Evolutionary conservation across 92 coral and sea anemone genomes (phyloP).

Genomic region (Palythoa caribaeorum): DNA sequence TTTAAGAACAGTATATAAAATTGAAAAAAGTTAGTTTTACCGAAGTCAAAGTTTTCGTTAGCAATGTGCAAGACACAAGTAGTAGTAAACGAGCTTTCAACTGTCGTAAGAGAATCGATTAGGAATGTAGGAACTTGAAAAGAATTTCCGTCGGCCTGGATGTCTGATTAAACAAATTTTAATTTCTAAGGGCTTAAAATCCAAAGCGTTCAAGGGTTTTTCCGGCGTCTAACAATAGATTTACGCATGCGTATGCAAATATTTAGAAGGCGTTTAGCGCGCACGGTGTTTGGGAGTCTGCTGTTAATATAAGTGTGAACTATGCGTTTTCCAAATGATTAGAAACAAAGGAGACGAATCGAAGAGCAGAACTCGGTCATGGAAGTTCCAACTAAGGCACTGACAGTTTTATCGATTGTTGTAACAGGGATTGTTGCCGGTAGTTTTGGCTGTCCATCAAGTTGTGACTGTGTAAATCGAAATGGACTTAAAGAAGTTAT

Average conservation of each 20-base stretch:
- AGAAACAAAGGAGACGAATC: conserved; percentile 8
- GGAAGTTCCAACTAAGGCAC: conserved; percentile 27
- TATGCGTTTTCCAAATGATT: conserved; percentile 20
- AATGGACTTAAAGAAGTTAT: conserved; percentile 12
- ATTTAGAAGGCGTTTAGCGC: conserved; percentile 40
- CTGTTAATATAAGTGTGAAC: conserved; percentile 45
- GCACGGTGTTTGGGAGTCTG: conserved; percentile 21
- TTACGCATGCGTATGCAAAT: conserved; percentile 55
- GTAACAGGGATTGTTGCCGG: background rate
- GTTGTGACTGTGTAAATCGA: conserved; percentile 18
- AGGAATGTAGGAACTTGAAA: conserved; percentile 28
- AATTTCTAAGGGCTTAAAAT: conserved; percentile 34
- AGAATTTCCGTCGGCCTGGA: conserved; percentile 44
- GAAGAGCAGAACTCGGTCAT: conserved; percentile 1
- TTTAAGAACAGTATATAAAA: background rate
- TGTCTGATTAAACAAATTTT: conserved; percentile 10
- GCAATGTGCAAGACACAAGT: background rate
- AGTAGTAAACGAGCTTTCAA: background rate
- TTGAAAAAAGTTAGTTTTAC: background rate
- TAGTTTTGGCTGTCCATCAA: conserved; percentile 28
- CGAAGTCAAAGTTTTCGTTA: background rate
- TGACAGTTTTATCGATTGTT: conserved; percentile 10
- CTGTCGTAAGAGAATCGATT: background rate
- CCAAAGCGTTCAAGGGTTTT: conserved; percentile 44
- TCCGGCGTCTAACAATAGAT: conserved; percentile 37